Base-by-base conservation (phyloP, 53 echinoderm and acorn worm species). In the Astropecten irregularis region DNA sequence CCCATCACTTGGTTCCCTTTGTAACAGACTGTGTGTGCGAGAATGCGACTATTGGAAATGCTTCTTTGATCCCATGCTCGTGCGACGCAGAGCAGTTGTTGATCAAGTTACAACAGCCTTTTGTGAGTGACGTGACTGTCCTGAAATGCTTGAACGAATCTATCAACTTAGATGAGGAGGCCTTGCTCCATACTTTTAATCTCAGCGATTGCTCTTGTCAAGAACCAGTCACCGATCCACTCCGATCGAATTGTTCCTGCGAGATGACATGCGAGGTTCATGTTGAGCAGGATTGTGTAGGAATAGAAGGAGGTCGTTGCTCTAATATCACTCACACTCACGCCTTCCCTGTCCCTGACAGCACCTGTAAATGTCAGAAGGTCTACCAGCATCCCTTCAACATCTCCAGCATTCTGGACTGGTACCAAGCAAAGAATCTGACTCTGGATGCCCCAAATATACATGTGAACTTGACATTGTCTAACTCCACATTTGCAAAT, bases 331-430 rank as follows among this genome's bases (percentile, higher is more conserved):
- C 26, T 11, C 34, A 85, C 5, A 85, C 34, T 4, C 62, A 73
- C 31, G 18, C 34, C 16, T 3, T 50, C 34, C 73, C 85, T 7
- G 62, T 85, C 0, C 31, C 52, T 15, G 59, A 71, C 38, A 63
- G 49, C 27, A 71, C 39, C 40, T 85, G 85, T 50, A 52, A 72
- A 52, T 85, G 85, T 39, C 62, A 63, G 33, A 85, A 85, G 18
- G 21, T 62, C 29, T 85, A 85, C 67, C 31, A 63, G 40, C 2
- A 25, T 40, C 57, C 76, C 2, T 57, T 23, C 14, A 76, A 76
- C 42, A 58, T 76, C 2, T 76, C 76, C 3, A 33, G 39, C 16
- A 18, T 76, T 16, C 15, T 76, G 28, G 76, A 58, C 0, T 76
- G 76, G 76, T 58, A 76, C 40, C 76, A 40, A 11, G 38, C 27